These are phyloP conservation scores for Idaea biselata DNA, from an alignment of 2,888 invertebrate genomes.

Conservation along the genomic window DNA sequence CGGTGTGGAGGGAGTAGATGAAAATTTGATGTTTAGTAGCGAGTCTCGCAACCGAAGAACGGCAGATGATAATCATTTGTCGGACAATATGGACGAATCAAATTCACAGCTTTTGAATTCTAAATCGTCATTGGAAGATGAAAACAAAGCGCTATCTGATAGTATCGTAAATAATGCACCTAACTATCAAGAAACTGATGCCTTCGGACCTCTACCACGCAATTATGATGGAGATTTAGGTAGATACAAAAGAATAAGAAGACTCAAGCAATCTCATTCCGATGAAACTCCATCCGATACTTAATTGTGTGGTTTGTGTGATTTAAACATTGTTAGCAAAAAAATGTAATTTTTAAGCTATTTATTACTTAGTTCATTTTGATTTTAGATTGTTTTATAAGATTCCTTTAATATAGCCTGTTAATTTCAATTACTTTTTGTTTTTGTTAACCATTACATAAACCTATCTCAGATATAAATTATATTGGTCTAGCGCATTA, in stretches of 20 bases:
- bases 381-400: constrained; percentile 44
- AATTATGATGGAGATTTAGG: constrained; percentile 56
- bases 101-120: constrained; percentile 18
- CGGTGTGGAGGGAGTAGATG: constrained; percentile 63
- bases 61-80: constrained; percentile 26
- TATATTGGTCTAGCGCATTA: no score
- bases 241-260: constrained; percentile 66
- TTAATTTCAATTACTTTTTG: constrained; percentile 23
- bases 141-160: constrained; percentile 35
- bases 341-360: constrained; percentile 32
- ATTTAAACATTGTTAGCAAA: constrained; percentile 1
- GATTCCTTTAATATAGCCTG: constrained; percentile 43
- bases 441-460: constrained; percentile 12
- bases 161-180: constrained; percentile 39
- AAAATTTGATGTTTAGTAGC: constrained; percentile 63
- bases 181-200: constrained; percentile 57
- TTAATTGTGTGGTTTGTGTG: constrained; percentile 6
- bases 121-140: constrained; percentile 39
- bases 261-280: constrained; percentile 46
- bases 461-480: no score
- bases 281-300: constrained; percentile 25
- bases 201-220: constrained; percentile 55
- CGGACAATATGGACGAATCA: constrained; percentile 22
- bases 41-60: constrained; percentile 49
- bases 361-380: constrained; percentile 27